A percentile compares a stretch with the other conserved stretches of the same genome.
Evolutionary conservation across 2,797 vertebrate species (phyloP).

Genomic region (Dendrocincla tyrannina): DNA sequence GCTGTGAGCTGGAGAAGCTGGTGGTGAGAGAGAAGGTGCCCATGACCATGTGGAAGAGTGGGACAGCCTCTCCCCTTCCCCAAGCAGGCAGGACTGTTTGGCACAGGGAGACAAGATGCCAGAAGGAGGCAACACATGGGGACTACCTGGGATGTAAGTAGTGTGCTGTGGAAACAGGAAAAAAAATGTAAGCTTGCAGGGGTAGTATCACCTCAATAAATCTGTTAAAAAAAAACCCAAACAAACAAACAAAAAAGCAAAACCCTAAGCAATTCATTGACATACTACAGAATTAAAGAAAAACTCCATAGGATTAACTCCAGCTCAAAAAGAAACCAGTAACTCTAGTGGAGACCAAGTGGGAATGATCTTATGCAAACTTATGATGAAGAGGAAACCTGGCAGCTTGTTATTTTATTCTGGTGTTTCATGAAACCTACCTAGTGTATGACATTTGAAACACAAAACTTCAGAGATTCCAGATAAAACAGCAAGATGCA

Average conservation of each 20-base stretch:
- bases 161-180: not conserved
- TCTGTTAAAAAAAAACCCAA: not conserved
- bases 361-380: not conserved
- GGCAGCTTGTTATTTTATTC: conserved; percentile 5
- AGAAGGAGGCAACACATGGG: not conserved
- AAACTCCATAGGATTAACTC: not conserved
- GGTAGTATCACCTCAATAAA: not conserved
- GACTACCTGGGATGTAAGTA: not conserved
- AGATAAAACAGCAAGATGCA: conserved; percentile 5
- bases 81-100: not conserved
- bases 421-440: not conserved
- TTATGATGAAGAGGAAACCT: not conserved
- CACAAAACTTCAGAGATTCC: not conserved
- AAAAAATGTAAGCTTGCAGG: accelerated
- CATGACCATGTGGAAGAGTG: not conserved
- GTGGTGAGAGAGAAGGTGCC: not conserved
- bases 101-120: not conserved
- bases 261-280: not conserved
- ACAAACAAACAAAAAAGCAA: not conserved
- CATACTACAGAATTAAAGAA: not conserved
- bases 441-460: conserved; percentile 23
- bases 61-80: not conserved
- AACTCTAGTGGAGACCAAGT: not conserved
- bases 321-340: not conserved
- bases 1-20: not conserved